A percentile compares a stretch with the other conserved stretches of the same genome.
phyloP scores from a whole-genome alignment of 1,140 invertebrate species.

The Sycophila sp. region DNA sequence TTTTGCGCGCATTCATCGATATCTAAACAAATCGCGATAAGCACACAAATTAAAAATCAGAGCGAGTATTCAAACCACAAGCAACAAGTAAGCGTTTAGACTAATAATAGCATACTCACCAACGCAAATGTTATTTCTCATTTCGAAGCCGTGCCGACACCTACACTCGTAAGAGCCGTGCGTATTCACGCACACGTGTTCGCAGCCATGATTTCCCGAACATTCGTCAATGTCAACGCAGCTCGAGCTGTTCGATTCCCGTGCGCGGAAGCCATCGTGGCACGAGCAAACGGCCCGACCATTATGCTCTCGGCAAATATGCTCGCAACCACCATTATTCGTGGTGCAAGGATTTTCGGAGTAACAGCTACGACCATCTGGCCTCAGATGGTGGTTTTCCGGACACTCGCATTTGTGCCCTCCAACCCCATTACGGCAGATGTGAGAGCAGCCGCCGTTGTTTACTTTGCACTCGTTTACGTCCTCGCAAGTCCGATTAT shows the following conservation, averaged over 20 bases:
- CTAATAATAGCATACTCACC: constrained; percentile 60
- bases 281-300: constrained; percentile 59
- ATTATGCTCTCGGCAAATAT: constrained; percentile 71
- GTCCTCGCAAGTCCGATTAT: constrained; percentile 70
- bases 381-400: constrained; percentile 75
- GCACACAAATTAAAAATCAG: background rate
- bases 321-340: constrained; percentile 71
- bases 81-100: background rate
- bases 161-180: constrained; percentile 84
- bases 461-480: constrained; percentile 70
- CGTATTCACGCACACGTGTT: constrained; percentile 82
- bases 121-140: constrained; percentile 69
- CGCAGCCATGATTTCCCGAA: constrained; percentile 73
- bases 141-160: constrained; percentile 79
- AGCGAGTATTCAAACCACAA: background rate
- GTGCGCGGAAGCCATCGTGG: constrained; percentile 45
- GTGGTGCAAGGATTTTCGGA: constrained; percentile 72
- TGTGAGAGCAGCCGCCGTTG: constrained; percentile 69
- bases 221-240: constrained; percentile 78
- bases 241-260: constrained; percentile 35
- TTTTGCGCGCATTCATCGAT: constrained; percentile 64
- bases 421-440: constrained; percentile 85
- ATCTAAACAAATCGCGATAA: constrained; percentile 63
- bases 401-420: constrained; percentile 87
- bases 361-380: constrained; percentile 68